Base-by-base conservation (phyloP, 2,797 vertebrate species). In the Protosalanx chinensis region DNA sequence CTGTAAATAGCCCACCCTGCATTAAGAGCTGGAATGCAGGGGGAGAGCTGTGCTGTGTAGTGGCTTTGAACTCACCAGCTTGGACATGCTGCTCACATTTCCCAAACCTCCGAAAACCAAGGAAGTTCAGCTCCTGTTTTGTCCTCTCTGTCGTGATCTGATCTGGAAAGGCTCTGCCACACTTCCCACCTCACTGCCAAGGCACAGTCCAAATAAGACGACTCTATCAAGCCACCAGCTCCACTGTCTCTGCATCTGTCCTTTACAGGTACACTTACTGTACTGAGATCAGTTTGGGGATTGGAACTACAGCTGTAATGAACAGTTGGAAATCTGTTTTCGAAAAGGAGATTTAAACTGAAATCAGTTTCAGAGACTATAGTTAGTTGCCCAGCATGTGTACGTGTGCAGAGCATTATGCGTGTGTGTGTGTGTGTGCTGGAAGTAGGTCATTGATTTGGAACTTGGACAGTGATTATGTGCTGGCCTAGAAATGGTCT, bases 401-500 rank as follows among this genome's bases (percentile, higher is more conserved):
- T 20, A 41, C 51, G 57, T 61, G 65, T 35, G 58, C 6, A 46
- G 41, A 8, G 41, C 41, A 46, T 46, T 46, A 46, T 46, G 63
- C 30, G 59, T 57, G 59, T 53, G 37, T 37, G 65, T 23, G 46
- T 64, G 59, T 63, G 69, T 23, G 51, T 41, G 63, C 81, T 49
- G 59, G 81, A 91, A 92, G 88, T 91, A 91, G 91, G 90, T 92
- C 90, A 91, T 89, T 91, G 91, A 90, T 91, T 89, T 90, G 85
- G 86, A 90, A 90, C 89, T 87, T 91, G 84, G 88, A 90, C 88
- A 85, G 80, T 88, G 88, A 91, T 91, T 90, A 87, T 87, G 87
- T 84, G 86, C 82, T 91, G 90, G 84, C 90, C 90, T 89, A 91
- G 90, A 92, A 91, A 88, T 87, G 86, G 81, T 87, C 87, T 90